Evolutionary conservation across 2,113 vertebrate species (phyloP).

Genomic region (Felis catus): F.catus_Fca126_mat1.0 CM031419.1:18198501-18199000

Average conservation of each 20-base stretch:
- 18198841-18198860: background rate
- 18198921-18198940: background rate
- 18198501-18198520: background rate
- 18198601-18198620: background rate
- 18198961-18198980: background rate
- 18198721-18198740: background rate
- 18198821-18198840: background rate
- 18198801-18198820: background rate
- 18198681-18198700: background rate
- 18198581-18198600: background rate
- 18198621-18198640: background rate
- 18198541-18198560: background rate
- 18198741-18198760: background rate
- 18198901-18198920: fast-evolving
- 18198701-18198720: background rate
- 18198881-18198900: background rate
- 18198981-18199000: background rate
- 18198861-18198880: background rate
- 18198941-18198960: background rate
- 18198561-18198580: background rate
- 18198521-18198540: background rate
- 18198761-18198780: background rate
- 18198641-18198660: background rate
- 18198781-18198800: fast-evolving
- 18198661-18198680: background rate